Evolutionary conservation across 1,140 invertebrate genomes (phyloP).

Genomic region (Lasaia peninsularis): DNA sequence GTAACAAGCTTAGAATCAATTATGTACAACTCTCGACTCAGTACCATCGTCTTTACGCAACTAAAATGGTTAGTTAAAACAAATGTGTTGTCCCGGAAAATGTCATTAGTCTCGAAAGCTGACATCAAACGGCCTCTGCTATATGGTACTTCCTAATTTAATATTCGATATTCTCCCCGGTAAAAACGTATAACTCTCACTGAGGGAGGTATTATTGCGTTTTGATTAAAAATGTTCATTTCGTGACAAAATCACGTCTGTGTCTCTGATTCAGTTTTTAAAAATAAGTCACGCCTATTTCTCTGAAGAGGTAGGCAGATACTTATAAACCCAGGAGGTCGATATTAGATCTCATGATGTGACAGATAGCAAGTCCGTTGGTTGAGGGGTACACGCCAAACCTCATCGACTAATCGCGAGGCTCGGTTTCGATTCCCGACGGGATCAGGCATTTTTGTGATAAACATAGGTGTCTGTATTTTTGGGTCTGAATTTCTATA

Average conservation of each 20-base stretch:
- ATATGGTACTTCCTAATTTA: slow-evolving; percentile 64
- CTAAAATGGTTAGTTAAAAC: slow-evolving; percentile 17
- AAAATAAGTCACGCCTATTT: no score
- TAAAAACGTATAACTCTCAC: slow-evolving; percentile 49
- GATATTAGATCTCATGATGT: no score
- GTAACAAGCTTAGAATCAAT: neutral
- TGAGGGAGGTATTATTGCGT: slow-evolving; percentile 1
- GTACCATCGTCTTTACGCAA: slow-evolving; percentile 4
- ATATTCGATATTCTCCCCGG: slow-evolving; percentile 56
- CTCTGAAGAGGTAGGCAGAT: no score
- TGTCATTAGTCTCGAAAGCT: slow-evolving; percentile 61
- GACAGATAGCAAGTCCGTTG: no score
- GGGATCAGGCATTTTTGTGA: no score
- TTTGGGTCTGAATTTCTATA: no score
- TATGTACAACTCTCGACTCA: neutral
- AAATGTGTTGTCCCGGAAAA: slow-evolving; percentile 53
- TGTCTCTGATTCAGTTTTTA: no score
- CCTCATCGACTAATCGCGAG: no score
- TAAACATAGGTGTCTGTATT: no score
- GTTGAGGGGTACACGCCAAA: no score
- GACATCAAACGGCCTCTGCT: slow-evolving; percentile 65
- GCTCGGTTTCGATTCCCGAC: no score
- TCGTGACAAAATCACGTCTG: neutral
- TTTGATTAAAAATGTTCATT: slow-evolving; percentile 2
- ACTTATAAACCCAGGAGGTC: no score